Conservation (phyloP, 2,888 invertebrate species). For the Proisotoma minuta region DNA sequence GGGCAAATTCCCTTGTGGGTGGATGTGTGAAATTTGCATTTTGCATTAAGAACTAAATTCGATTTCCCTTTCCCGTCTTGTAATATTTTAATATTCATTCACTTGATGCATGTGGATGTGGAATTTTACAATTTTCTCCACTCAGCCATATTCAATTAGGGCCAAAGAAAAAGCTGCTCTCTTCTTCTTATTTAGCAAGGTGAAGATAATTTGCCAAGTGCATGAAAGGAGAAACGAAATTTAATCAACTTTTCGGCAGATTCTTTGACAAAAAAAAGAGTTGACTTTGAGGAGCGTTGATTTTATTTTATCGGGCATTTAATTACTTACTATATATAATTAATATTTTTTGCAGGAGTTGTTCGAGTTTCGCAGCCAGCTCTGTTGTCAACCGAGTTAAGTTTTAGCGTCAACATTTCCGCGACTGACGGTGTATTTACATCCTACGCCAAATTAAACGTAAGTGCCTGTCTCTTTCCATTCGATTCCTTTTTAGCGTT, state of each 20-base stretch:
- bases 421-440: slow-evolving; percentile 95
- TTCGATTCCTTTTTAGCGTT: no score
- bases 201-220: background rate
- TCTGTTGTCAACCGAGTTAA: slow-evolving; percentile 63
- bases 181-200: no score
- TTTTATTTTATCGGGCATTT: slow-evolving; percentile 12
- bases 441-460: slow-evolving; percentile 62
- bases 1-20: no score
- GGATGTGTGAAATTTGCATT: background rate
- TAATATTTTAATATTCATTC: background rate
- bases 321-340: no score
- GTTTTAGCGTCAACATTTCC: slow-evolving; percentile 77
- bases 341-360: slow-evolving; percentile 53
- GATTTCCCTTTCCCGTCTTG: background rate
- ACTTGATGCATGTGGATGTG: background rate
- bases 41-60: background rate
- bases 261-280: background rate
- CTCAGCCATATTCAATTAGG: background rate
- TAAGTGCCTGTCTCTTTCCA: slow-evolving; percentile 41
- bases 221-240: background rate
- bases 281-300: background rate
- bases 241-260: no score
- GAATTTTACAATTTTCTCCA: background rate
- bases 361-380: slow-evolving; percentile 70
- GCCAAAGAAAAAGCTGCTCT: no score